Base-by-base conservation (phyloP, 2,797 vertebrate species). In the Scomberomorus guttatus region DNA sequence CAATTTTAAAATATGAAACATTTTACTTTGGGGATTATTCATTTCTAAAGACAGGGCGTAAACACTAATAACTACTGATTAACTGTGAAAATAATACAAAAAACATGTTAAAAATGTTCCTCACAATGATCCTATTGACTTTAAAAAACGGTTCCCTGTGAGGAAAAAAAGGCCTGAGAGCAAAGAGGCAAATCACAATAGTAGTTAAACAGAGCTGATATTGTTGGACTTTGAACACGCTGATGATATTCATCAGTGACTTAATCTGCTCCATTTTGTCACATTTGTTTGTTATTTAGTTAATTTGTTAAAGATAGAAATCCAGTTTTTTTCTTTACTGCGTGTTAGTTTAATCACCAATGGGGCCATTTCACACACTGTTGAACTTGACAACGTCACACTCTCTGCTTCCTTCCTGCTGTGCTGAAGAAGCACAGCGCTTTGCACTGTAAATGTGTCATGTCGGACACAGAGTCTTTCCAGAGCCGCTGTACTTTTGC, bases 61-160 rank as follows among this genome's bases (percentile, higher is more conserved):
- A 75, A 63, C 27, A 79, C 61, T 22, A 69, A 57, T 51, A 46
- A 62, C 55, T 54, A 70, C 25, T 11, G 69, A 27, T 25, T 42
- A 74, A 80, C 39, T 48, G 39, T 60, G 32, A 44, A 71, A 78
- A 65, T 65, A 58, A 4, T 56, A 4, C 9, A 66, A 51, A 55
- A 79, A 65, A n/a, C 3, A 5, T 14, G 7, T 32, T 22, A 15
- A 55, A 61, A 32, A 59, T 0, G 1, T 39, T 74, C 65, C 27
- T 55, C 14, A 60, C 56, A 83, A 56, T 56, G 46, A 63, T 22
- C 10, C 52, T 24, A 24, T 39, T 82, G 62, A 75, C 5, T 46
- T 37, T 46, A 39, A 64, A 59, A 22, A 62, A 46, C 6, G 34
- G 15, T 11, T 63, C 11, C 25, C 9, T n/a, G 44, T 17, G 5